Base-by-base conservation (phyloP, 2,888 invertebrate species). In the Dynastes tityus region DNA sequence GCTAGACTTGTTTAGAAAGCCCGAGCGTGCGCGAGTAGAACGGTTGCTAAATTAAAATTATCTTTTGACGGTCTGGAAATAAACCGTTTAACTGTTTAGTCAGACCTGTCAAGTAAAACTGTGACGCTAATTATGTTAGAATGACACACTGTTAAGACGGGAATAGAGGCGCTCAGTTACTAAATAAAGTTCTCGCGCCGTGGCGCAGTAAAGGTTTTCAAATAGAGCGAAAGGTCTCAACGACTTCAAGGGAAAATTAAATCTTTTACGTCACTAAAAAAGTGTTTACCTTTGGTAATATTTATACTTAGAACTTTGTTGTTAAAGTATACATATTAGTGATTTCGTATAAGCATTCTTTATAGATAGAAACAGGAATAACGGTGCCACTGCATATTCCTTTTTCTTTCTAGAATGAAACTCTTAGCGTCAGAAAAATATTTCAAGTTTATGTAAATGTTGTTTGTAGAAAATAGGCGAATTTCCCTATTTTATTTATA, bases 11-110 rank as follows among this genome's bases (percentile, higher is more conserved):
- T 73, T 73, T 73, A 40, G 40, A 70, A 53, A 11, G 9, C 6
- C 13, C 22, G 73, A 73, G 22, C 27, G 73, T 55, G 40, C 37
- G 37, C 58, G 13, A 58, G 73, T 58, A 40, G 58, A 73, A 27
- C 58, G 73, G 83, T 84, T 86, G 85, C 86, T 86, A 86, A 86
- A 86, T 85, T 84, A 85, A 86, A 86, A 84, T 85, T 82, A 83
- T 86, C 86, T 85, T 80, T 86, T 86, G 82, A 83, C 85, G 81
- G 80, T 82, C 83, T 80, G 75, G 83, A 85, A 86, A 86, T 86
- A 85, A 84, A 84, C 81, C 84, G 83, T 84, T 85, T 84, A 84
- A 85, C 85, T 85, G 82, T 84, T 84, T 83, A 83, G 84, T 85
- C 83, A 83, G 82, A 82, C 84, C 83, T 85, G 86, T 86, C 86